Evolutionary conservation across 2,888 invertebrate species (phyloP).

Genomic region (Xylota segnis): DNA sequence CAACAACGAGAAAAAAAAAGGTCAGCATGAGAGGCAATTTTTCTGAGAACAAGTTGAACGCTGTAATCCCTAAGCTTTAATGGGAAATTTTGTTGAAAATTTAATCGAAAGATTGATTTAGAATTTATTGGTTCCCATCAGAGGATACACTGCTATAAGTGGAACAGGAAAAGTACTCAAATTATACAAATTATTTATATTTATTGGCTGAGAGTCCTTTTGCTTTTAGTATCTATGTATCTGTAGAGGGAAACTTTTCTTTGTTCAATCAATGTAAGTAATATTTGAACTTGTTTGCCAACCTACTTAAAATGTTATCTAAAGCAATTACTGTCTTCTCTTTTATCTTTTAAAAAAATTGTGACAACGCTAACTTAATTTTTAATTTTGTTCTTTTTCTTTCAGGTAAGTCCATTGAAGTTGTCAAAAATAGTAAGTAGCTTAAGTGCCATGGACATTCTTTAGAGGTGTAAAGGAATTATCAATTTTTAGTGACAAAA

Average conservation of each 20-base stretch:
- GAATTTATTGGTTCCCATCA: neutral
- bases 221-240: neutral
- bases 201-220: neutral
- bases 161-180: neutral
- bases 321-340: neutral
- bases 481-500: no score
- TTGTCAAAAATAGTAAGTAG: neutral
- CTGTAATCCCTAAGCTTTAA: neutral
- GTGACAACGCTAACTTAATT: neutral
- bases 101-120: conserved; percentile 7
- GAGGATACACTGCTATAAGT: neutral
- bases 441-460: neutral
- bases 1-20: no score
- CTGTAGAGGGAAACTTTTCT: neutral
- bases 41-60: neutral
- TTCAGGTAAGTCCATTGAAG: conserved; percentile 47
- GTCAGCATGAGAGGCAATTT: neutral
- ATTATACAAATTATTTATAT: neutral
- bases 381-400: neutral
- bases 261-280: neutral
- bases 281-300: neutral
- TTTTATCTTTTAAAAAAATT: neutral
- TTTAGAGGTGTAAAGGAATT: neutral
- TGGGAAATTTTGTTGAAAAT: conserved; percentile 15
- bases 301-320: neutral